Base-by-base conservation (phyloP, 1,140 invertebrate genomes). In the Pseudoatta argentina region DNA sequence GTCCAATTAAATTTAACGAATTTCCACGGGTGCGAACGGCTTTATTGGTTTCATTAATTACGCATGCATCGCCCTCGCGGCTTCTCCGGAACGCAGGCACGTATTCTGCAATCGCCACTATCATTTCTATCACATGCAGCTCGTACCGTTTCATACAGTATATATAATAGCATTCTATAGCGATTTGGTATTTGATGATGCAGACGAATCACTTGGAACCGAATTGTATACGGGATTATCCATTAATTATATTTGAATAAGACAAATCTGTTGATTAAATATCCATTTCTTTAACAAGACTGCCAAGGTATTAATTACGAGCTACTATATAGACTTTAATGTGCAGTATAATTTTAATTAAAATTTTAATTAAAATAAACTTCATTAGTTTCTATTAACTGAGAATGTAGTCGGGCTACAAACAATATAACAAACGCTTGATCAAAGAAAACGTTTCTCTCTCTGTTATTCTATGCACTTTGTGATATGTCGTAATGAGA, bases 11-110 rank as follows among this genome's bases (percentile, higher is more conserved):
- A 94, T 94, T 95, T 94, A 95, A 94, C 93, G 93, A 94, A 95
- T 91, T 91, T 88, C 85, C 87, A 69, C 87, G 91, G 87, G 87
- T 69, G 87, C 89, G 87, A 89, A 89, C 89, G 91, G 92, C 88
- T 93, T 94, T 94, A 95, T 95, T 95, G 93, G 94, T 94, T 95
- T 94, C 93, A 94, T 95, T 94, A 94, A 94, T 95, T 94, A 94
- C 93, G 92, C 93, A 94, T 94, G 92, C 92, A 93, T 82, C 91
- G 89, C 73, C 83, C 72, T 64, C 48, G 16, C 55, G 30, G 75
- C 69, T 57, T 34, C 83, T 77, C 75, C 59, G 85, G 82, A 86
- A 89, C 55, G 85, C 82, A 88, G 44, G 75, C 76, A 76, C 72
- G 88, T 77, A 34, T 53, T 39, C 67, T 30, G 44, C 76, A 30